Evolutionary conservation across 2,113 vertebrate genomes (phyloP).

Genomic region (Paratilapia polleni): DNA sequence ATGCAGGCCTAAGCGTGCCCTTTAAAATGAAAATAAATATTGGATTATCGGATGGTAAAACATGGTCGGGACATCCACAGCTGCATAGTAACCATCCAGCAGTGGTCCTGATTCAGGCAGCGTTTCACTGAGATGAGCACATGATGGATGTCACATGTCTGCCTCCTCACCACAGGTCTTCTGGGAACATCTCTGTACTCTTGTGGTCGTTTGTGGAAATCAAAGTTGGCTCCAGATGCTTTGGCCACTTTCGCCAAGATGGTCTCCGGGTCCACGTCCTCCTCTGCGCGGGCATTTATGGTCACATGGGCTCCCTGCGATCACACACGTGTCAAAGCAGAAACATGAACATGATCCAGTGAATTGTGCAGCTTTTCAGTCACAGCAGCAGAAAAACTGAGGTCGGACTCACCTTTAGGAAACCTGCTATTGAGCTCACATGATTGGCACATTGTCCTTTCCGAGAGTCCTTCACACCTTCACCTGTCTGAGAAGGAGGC

Average conservation of each 20-base stretch:
- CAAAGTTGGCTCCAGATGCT: slow-evolving; percentile 90
- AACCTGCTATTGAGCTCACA: slow-evolving; percentile 86
- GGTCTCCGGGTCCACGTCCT: slow-evolving; percentile 90
- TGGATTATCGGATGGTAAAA: background rate
- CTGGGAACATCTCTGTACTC: slow-evolving; percentile 82
- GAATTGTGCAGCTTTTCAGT: background rate
- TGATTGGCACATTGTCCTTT: slow-evolving; percentile 94
- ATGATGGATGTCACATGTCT: too few relatives aligned
- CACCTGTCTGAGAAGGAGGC: slow-evolving; percentile 69
- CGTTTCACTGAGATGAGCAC: too few relatives aligned
- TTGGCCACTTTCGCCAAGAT: slow-evolving; percentile 91
- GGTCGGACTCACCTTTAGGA: slow-evolving; percentile 86
- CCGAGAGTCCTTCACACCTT: slow-evolving; percentile 85
- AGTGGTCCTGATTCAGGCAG: background rate
- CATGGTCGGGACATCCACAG: too few relatives aligned
- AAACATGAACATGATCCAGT: background rate
- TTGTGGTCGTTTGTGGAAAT: slow-evolving; percentile 84
- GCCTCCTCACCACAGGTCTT: slow-evolving; percentile 87
- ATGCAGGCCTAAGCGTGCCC: background rate
- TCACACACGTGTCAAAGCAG: background rate
- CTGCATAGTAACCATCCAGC: background rate
- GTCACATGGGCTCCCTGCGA: slow-evolving; percentile 92
- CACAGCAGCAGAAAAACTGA: background rate
- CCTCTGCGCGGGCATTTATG: slow-evolving; percentile 90
- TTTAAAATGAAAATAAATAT: background rate